phyloP scores from a whole-genome alignment of 2,797 vertebrate species.

The Gambelia wislizenii region DNA sequence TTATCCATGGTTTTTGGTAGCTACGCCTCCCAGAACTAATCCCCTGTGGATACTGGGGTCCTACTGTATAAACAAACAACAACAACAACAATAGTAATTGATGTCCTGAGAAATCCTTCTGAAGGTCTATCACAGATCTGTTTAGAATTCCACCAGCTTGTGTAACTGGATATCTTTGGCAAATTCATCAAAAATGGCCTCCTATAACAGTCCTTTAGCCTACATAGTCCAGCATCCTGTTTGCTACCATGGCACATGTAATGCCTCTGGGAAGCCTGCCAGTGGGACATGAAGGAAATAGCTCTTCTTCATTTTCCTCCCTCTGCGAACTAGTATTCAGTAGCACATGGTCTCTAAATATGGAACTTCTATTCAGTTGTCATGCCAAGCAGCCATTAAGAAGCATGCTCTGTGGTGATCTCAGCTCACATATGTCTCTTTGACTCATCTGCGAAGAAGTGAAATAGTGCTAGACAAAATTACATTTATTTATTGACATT shows the following conservation, averaged over 20 bases:
- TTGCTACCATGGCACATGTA: neutral
- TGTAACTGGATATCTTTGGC: neutral
- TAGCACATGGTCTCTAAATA: neutral
- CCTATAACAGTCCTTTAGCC: too few relatives aligned
- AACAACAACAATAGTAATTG: too few relatives aligned
- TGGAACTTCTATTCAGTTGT: neutral
- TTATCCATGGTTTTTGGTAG: too few relatives aligned
- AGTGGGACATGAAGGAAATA: neutral
- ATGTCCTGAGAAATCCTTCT: neutral
- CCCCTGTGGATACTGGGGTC: too few relatives aligned
- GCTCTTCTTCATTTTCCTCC: neutral
- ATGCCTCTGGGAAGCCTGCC: neutral
- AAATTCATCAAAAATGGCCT: neutral
- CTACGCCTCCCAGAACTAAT: too few relatives aligned
- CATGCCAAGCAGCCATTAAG: neutral
- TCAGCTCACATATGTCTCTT: neutral
- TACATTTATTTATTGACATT: too few relatives aligned
- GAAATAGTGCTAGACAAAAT: neutral
- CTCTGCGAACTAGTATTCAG: too few relatives aligned
- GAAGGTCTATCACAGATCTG: neutral
- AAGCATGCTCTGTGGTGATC: neutral
- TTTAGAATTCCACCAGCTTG: neutral
- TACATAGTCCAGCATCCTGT: neutral
- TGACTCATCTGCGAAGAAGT: neutral
- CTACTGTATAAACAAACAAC: too few relatives aligned